phyloP scores from a whole-genome alignment of 2,797 vertebrate species.

The Parauchenoglanis punctatus region DNA sequence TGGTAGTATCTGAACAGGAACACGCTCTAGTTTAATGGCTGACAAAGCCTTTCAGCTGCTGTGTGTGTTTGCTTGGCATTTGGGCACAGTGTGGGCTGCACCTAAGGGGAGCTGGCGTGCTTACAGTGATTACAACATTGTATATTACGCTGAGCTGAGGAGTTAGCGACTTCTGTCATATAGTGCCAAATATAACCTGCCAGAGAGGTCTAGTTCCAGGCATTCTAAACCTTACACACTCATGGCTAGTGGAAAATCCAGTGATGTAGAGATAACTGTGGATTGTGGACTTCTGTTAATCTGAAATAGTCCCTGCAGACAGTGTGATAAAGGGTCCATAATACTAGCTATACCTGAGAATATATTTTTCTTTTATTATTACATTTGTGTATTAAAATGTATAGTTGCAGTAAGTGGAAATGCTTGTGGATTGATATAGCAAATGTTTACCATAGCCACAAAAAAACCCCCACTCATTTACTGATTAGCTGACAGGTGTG shows the following conservation, averaged over 20 bases:
- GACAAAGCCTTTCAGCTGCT: constrained; percentile 55
- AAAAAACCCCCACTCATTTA: neutral
- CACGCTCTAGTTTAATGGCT: constrained; percentile 31
- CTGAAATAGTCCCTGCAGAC: neutral
- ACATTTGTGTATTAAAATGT: neutral
- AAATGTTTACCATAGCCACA: neutral
- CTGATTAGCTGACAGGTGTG: constrained; percentile 1
- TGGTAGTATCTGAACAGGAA: constrained; percentile 12
- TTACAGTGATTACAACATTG: constrained; percentile 44
- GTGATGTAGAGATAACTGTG: neutral
- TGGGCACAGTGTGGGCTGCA: constrained; percentile 57
- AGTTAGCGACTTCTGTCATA: constrained; percentile 40
- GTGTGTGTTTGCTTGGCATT: constrained; percentile 69
- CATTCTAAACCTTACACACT: neutral
- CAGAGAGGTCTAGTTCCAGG: constrained; percentile 37
- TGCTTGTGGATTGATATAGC: neutral
- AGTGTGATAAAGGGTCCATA: neutral
- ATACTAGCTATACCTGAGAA: neutral
- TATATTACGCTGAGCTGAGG: constrained; percentile 34
- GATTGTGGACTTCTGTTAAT: neutral
- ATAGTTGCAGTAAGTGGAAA: neutral
- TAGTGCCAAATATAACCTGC: constrained; percentile 28
- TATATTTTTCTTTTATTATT: neutral
- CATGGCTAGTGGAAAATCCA: too few species aligned
- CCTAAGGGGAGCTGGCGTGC: constrained; percentile 46